phyloP scores from a whole-genome alignment of 2,113 vertebrate genomes.

The Clarias batrachus region DNA sequence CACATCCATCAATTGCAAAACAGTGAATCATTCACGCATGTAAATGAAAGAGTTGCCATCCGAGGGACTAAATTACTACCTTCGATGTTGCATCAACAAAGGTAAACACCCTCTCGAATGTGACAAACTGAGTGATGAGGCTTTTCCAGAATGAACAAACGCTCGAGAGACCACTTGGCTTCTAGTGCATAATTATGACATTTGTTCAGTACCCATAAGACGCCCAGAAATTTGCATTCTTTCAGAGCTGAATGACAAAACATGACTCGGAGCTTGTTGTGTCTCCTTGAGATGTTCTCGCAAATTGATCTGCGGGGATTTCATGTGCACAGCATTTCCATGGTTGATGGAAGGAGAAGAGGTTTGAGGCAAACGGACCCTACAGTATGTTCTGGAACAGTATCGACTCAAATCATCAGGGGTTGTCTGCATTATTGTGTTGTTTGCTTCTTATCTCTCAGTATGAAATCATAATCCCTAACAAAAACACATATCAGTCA shows the following conservation, averaged over 20 bases:
- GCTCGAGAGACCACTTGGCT: constrained; percentile 3
- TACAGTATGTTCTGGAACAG: constrained; percentile 9
- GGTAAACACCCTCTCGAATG: background rate
- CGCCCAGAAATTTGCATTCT: constrained; percentile 7
- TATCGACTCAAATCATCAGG: constrained; percentile 29
- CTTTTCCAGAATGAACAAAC: background rate
- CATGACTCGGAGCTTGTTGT: constrained; percentile 23
- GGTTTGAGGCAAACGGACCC: constrained; percentile 33
- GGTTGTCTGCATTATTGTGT: constrained; percentile 28
- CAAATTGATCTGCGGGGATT: constrained; percentile 39
- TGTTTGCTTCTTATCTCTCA: constrained; percentile 50
- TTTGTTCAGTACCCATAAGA: constrained; percentile 27
- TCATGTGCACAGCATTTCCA: constrained; percentile 23
- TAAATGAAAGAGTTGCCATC: background rate
- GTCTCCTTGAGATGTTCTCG: constrained; percentile 16
- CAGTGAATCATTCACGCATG: background rate
- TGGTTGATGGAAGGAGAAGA: constrained; percentile 35
- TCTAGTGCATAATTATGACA: constrained; percentile 25
- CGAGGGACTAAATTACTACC: constrained; percentile 12
- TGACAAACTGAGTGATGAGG: constrained; percentile 20
- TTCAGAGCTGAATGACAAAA: constrained; percentile 15
- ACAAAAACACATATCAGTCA: constrained; percentile 35
- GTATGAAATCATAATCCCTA: constrained; percentile 61
- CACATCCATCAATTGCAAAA: background rate
- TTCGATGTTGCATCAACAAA: constrained; percentile 11